Conservation (phyloP, 2,888 invertebrate genomes). For the Sesamia inferens region DNA sequence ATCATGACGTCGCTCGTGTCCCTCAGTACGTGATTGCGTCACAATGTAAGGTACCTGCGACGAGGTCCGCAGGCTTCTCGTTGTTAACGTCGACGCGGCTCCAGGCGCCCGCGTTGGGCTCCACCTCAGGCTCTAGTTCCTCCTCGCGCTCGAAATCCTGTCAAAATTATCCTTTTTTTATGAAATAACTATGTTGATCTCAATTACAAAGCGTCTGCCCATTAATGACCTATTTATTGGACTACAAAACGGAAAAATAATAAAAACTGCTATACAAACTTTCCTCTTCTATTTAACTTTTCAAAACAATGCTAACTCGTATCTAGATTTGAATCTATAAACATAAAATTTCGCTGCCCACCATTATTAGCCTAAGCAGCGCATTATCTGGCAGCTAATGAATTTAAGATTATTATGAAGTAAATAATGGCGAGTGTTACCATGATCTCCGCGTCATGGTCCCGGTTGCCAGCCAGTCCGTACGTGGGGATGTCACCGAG, state of each 20-base stretch:
- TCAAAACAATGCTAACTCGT: background rate
- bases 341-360: no score
- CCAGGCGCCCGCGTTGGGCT: constrained; percentile 92
- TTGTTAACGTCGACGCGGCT: constrained; percentile 93
- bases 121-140: constrained; percentile 84
- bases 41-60: constrained; percentile 77
- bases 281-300: background rate
- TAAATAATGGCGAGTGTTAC: constrained; percentile 57
- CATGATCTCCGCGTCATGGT: constrained; percentile 92
- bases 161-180: no score
- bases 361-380: background rate
- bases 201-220: background rate
- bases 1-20: background rate
- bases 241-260: background rate
- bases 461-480: constrained; percentile 96
- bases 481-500: constrained; percentile 98
- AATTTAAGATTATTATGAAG: background rate
- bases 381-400: background rate
- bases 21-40: background rate
- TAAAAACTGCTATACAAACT: background rate
- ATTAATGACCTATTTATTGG: background rate
- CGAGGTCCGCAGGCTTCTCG: constrained; percentile 83
- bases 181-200: background rate
- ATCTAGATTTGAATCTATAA: no score
- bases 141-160: constrained; percentile 79